Conservation (phyloP, 2,113 vertebrate species). For the Myrmecophaga tridactyla region DNA sequence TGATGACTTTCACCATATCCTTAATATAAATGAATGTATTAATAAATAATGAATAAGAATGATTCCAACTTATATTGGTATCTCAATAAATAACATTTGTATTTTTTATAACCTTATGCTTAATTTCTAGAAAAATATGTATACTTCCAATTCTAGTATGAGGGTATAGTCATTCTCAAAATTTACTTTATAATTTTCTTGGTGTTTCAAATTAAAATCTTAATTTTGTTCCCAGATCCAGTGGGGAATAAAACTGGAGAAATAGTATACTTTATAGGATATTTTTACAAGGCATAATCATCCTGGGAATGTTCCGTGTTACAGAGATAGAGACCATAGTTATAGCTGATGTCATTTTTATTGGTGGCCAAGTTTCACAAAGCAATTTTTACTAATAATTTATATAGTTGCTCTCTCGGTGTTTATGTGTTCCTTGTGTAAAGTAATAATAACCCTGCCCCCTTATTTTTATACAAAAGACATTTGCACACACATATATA, state of each 20-base stretch:
- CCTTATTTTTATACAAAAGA: conserved; percentile 1
- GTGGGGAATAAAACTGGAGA: not conserved
- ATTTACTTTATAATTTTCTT: not conserved
- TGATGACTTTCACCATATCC: not conserved
- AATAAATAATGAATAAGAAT: not conserved
- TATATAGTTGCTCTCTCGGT: not conserved
- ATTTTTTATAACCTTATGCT: not conserved
- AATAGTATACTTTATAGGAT: not conserved
- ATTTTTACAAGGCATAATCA: not conserved
- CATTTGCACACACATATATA: not conserved
- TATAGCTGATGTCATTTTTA: not conserved
- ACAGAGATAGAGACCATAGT: not conserved
- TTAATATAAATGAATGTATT: not conserved
- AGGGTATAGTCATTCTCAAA: not conserved
- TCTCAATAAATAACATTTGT: not conserved
- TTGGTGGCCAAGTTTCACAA: not conserved
- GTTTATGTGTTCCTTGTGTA: not conserved
- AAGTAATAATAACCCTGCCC: not conserved
- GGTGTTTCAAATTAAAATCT: conserved; percentile 36
- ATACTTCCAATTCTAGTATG: not conserved
- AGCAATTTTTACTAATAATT: not conserved
- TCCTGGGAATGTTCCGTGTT: not conserved
- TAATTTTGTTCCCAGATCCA: not conserved
- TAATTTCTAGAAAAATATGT: not conserved
- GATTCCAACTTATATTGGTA: not conserved